Percentiles rank a stretch among this genome's conserved stretches.
These are phyloP conservation scores for Armadillidium nasatum DNA, from an alignment of 1,140 invertebrate species.

Conservation along the genomic window DNA sequence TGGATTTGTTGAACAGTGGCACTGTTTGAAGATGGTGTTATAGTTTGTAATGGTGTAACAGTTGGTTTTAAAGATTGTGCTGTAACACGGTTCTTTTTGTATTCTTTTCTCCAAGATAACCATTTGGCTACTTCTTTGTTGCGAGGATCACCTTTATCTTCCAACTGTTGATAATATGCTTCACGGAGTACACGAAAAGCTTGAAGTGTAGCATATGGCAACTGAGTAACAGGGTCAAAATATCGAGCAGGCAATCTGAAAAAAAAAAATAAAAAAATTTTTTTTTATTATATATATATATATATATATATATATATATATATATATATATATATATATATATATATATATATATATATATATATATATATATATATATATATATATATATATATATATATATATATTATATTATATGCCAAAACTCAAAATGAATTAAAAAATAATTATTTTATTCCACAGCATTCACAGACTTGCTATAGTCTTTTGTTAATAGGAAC, in stretches of 20 bases:
- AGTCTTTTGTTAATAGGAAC: no score
- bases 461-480: no score
- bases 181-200: constrained; percentile 82
- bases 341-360: no score
- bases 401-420: no score
- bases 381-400: no score
- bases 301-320: no score
- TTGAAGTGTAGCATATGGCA: constrained; percentile 77
- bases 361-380: no score
- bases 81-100: constrained; percentile 54
- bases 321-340: no score
- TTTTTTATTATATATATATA: constrained; percentile 28
- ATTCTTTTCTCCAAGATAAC: constrained; percentile 63
- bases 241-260: constrained; percentile 76
- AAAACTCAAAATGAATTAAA: not conserved
- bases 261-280: constrained; percentile 43
- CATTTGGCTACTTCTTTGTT: constrained; percentile 59
- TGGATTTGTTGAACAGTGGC: not conserved
- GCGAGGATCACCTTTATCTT: constrained; percentile 63
- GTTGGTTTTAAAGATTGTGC: constrained; percentile 27
- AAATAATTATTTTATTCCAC: constrained; percentile 1
- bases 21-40: not conserved
- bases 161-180: constrained; percentile 82
- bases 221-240: constrained; percentile 82
- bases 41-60: constrained; percentile 25